Base-by-base conservation (phyloP, 1,140 invertebrate genomes). In the Hesperophylax magnus region DNA sequence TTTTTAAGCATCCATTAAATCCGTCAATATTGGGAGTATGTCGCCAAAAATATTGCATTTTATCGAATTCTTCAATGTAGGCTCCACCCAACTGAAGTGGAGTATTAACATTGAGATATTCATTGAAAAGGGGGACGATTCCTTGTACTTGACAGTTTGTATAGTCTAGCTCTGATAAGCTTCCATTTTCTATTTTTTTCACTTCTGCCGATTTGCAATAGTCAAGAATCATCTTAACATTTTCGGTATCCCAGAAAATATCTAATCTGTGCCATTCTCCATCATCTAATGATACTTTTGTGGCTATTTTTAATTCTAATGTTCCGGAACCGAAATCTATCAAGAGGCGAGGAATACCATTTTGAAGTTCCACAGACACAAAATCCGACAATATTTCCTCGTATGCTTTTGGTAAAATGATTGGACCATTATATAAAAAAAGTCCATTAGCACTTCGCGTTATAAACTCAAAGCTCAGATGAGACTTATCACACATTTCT, bases 1-100 rank as follows among this genome's bases (percentile, higher is more conserved):
- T 98, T 81, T 95, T 93, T 31, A 99, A 97, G 88, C 98, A 99
- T 8, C 98, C 98, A 86, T 97, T 95, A 86, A 99, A 99, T 7
- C 94, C 95, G 88, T 96, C 96, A 8, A 94, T 95, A 54, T 94
- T 93, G 5, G 96, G 96, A 91, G 96, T 95, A 84, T 94, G 94
- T 84, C 94, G 93, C 95, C 94, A 97, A 82, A 94, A 93, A 86
- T 96, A 98, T 71, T 95, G 93, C 14, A 93, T 93, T 0, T 95
- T 95, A 84, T 97, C 96, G 80, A 96, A 95, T 81, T 95, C 94
- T 84, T 97, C 95, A 17, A 96, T 93, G 53, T 79, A 82, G n/a
- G 79, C 61, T 22, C 81, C 81, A 27, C 81, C 81, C n/a, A 82
- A 31, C 53, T 95, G 93, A 47, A 95, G 86, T 3, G 93, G 92